These are phyloP conservation scores for Stenopsyche tienmushanensis DNA, from an alignment of 1,140 invertebrate genomes.

Conservation along the genomic window DNA sequence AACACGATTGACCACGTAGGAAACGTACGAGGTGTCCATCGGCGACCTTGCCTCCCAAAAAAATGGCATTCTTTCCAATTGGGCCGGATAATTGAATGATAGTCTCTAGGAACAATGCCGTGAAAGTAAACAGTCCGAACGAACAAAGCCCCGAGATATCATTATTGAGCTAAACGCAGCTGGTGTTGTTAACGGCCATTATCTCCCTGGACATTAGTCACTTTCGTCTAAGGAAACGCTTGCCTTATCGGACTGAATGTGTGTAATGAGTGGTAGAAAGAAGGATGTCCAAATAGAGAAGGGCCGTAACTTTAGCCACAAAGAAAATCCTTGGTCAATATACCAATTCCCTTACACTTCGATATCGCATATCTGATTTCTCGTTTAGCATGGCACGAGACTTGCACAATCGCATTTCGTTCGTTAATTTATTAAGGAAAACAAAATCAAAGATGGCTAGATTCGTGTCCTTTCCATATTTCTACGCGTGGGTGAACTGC, in stretches of 20 bases:
- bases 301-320: neutral
- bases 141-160: too few species aligned
- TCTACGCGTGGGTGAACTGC: conserved; percentile 8
- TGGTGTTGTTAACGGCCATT: conserved; percentile 2
- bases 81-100: too few species aligned
- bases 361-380: conserved; percentile 20
- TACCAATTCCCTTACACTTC: neutral
- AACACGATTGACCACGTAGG: too few species aligned
- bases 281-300: conserved; percentile 12
- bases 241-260: too few species aligned
- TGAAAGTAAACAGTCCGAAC: too few species aligned
- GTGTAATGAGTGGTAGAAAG: neutral
- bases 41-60: too few species aligned
- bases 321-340: conserved; percentile 12
- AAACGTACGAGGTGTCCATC: too few species aligned
- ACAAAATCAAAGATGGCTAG: conserved; percentile 11
- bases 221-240: neutral
- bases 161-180: neutral
- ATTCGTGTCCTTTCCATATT: conserved; percentile 11
- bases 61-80: too few species aligned
- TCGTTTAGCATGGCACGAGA: conserved; percentile 4
- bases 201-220: conserved; percentile 1
- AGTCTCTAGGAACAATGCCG: too few species aligned
- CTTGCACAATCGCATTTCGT: conserved; percentile 11
- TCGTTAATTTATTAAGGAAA: too few species aligned